Conservation (phyloP, 2,797 vertebrate species). For the Meda fulgida region DNA sequence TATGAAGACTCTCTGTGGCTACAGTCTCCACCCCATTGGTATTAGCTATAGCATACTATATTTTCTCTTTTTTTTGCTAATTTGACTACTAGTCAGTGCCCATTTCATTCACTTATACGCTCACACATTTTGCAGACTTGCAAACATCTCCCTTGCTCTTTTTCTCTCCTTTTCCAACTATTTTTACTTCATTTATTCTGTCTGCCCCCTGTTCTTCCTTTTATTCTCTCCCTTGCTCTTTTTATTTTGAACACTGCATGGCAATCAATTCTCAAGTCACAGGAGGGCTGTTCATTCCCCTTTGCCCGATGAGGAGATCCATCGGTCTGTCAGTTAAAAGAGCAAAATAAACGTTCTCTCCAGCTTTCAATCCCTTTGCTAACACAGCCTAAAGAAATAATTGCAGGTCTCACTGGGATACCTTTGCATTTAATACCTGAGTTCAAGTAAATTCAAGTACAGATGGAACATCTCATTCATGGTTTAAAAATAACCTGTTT, state of each 20-base stretch:
- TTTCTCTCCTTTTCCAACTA: slow-evolving; percentile 56
- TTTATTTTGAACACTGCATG: slow-evolving; percentile 55
- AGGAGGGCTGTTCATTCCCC: slow-evolving; percentile 56
- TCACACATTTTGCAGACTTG: not conserved
- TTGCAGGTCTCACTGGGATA: slow-evolving; percentile 67
- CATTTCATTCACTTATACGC: not conserved
- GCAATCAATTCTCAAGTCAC: slow-evolving; percentile 62
- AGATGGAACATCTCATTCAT: not conserved
- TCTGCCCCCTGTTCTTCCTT: slow-evolving; percentile 66
- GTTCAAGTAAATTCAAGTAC: slow-evolving; percentile 28
- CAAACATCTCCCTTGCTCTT: no score
- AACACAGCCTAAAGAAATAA: slow-evolving; percentile 73
- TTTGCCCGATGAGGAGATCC: slow-evolving; percentile 53
- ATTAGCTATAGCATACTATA: not conserved
- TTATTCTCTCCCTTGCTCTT: slow-evolving; percentile 68
- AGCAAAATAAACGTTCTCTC: slow-evolving; percentile 68
- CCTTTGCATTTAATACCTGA: slow-evolving; percentile 45
- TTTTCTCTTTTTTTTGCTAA: slow-evolving; percentile 1
- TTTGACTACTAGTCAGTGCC: slow-evolving; percentile 58
- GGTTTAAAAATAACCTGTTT: not conserved
- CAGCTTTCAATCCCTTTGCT: slow-evolving; percentile 71
- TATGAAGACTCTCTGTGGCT: not conserved
- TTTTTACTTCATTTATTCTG: slow-evolving; percentile 56
- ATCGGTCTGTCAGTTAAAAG: slow-evolving; percentile 51
- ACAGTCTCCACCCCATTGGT: not conserved